Base-by-base conservation (phyloP, 2,797 vertebrate species). In the Sebastes hubbsi region DNA sequence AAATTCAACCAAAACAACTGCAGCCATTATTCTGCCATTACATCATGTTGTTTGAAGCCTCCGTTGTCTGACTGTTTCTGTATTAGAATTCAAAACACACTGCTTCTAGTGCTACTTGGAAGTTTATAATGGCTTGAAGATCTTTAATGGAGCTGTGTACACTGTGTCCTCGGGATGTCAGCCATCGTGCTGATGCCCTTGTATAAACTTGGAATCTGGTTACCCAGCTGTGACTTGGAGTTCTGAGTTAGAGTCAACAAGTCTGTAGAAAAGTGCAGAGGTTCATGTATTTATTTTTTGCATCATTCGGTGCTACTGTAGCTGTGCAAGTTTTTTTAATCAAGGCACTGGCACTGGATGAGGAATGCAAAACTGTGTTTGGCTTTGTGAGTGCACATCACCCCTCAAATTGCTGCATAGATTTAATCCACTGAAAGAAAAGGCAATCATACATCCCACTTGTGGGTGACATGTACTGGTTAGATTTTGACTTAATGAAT, bases 101-200 rank as follows among this genome's bases (percentile, higher is more conserved):
- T 4, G 13, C 70, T 64, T 60, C 10, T 12, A 22, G 24, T 64
- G 54, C 42, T 73, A 16, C 42, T 72, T 69, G 3, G 76, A 64
- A 46, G 59, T 75, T 77, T 65, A 61, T 62, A 81, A 76, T 68
- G 64, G 58, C 56, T 72, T 25, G 29, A n/a, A 65, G 66, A 75
- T 77, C 49, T 58, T 68, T 64, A 55, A 67, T 74, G 66, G 27
- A 72, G 16, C 49, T 11, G 70, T 22, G 46, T 18, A 22, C 27
- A 2, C 36, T 3, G 14, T 29, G 71, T 75, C 32, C 77, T 55
- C 36, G 12, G 4, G 36, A 1, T 63, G 67, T 60, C 77, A 62
- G 30, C 65, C 58, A 22, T 64, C 73, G 18, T 8, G 67, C n/a
- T 55, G 32, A 16, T 25, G 61, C 30, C 78, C 8, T 61, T 59